Evolutionary conservation across 2,888 invertebrate species (phyloP), one percentile per base, ranked within the genome.

Genomic region (Xestia c-nigrum): DNA sequence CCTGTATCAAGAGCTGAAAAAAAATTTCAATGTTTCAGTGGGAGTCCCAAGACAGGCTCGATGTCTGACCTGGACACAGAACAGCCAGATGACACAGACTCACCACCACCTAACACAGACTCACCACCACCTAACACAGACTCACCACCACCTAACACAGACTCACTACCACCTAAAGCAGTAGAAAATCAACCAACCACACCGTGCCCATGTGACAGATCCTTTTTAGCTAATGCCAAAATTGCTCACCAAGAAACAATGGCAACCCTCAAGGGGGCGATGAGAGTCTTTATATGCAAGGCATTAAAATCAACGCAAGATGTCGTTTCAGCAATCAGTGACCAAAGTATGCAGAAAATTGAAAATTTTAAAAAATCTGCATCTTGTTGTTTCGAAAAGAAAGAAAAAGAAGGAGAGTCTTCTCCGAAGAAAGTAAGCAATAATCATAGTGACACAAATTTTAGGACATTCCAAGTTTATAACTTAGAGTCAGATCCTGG

Each of bases 221-320:
- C 40, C 1, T 1, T 10, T 0, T 21, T 19, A 59, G 1, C 19
- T 9, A 31, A 16, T 19, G 5, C 5, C 38, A 14, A 12, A 19
- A 40, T 40, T n/a, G 7, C 64, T 64, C 64, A 64, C 43, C n/a
- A 43, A 24, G 43, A 91, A 85, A 89, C 93, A 0, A 80, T 94
- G 57, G 78, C 88, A 9, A 91, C 90, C 0, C 89, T 94, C 14
- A 92, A 91, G 87, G 78, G 81, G 43, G 92, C 93, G 5, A 90
- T 93, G 80, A 90, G 91, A 87, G 92, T 91, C 74, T 89, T 94
- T 43, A 81, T 93, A 4, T 90, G 88, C 5, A 93, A 91, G 80
- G 88, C 92, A 5, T 92, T 89, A 72, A 85, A 85, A 14, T 89
- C 87, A 65, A 93, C 94, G 1, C 92, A 92, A 82, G 92, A 93